phyloP scores from a whole-genome alignment of 2,797 vertebrate species.

The Dryobates pubescens region DNA sequence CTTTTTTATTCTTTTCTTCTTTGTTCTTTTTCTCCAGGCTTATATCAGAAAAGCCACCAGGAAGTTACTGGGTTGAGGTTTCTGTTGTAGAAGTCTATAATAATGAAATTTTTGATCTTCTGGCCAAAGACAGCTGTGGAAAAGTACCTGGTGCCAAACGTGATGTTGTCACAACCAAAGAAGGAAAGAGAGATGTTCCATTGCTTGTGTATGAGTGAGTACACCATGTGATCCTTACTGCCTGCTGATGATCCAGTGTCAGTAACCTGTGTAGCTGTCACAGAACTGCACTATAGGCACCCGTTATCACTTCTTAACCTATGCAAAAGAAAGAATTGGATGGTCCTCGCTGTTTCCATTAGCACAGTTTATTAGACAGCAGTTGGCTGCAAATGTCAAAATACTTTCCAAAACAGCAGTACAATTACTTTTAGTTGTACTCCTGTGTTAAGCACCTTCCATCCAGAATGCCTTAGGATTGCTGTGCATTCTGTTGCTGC shows the following conservation, averaged over 20 bases:
- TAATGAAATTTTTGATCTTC: slow-evolving; percentile 87
- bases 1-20: not conserved
- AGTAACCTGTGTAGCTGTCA: not conserved
- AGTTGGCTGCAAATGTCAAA: not conserved
- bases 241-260: not conserved
- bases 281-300: not conserved
- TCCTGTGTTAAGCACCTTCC: not conserved
- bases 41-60: slow-evolving; percentile 82
- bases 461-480: not conserved
- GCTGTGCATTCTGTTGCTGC: not conserved
- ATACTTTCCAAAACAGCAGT: not conserved
- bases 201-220: slow-evolving; percentile 82
- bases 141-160: slow-evolving; percentile 64
- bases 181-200: slow-evolving; percentile 78
- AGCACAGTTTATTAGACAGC: not conserved
- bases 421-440: not conserved
- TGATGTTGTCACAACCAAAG: slow-evolving; percentile 81
- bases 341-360: not conserved
- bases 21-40: slow-evolving; percentile 75
- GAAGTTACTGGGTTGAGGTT: slow-evolving; percentile 80
- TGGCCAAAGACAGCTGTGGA: slow-evolving; percentile 79
- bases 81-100: slow-evolving; percentile 89
- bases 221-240: not conserved
- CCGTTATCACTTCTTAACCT: not conserved
- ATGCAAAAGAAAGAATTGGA: not conserved